Evolutionary conservation across 2,113 vertebrate genomes (phyloP).

Genomic region (Psettodes erumei): DNA sequence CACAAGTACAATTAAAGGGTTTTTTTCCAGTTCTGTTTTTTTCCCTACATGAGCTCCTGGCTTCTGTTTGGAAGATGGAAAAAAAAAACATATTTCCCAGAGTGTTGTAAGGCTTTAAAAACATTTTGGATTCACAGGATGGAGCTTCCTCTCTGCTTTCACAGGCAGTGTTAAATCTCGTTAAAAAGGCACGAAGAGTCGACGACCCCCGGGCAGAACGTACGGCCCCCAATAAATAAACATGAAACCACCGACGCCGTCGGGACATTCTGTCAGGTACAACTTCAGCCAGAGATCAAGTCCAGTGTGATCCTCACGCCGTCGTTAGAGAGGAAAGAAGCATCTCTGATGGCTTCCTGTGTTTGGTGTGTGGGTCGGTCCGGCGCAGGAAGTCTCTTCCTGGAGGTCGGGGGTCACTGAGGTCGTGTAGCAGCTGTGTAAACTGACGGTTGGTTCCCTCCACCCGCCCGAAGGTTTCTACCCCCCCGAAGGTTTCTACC

Average conservation of each 20-base stretch:
- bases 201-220: too few relatives aligned
- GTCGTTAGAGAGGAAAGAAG: too few relatives aligned
- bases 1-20: neutral
- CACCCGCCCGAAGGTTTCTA: neutral
- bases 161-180: too few relatives aligned
- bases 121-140: too few relatives aligned
- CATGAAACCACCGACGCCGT: too few relatives aligned
- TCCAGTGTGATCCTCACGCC: too few relatives aligned
- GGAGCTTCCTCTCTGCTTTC: too few relatives aligned
- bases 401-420: neutral
- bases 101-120: slow-evolving; percentile 1
- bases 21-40: neutral
- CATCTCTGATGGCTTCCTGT: neutral
- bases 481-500: neutral
- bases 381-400: neutral
- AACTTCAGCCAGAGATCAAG: too few relatives aligned
- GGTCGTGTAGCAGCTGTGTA: slow-evolving; percentile 5
- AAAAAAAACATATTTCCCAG: neutral
- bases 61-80: neutral
- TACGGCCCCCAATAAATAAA: too few relatives aligned
- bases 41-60: neutral
- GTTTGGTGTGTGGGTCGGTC: slow-evolving; percentile 24
- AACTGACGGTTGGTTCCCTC: neutral
- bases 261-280: too few relatives aligned
- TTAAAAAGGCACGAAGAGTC: too few relatives aligned